phyloP scores from a whole-genome alignment of 2,888 invertebrate species.

The Drosophila glabriapex region DNA sequence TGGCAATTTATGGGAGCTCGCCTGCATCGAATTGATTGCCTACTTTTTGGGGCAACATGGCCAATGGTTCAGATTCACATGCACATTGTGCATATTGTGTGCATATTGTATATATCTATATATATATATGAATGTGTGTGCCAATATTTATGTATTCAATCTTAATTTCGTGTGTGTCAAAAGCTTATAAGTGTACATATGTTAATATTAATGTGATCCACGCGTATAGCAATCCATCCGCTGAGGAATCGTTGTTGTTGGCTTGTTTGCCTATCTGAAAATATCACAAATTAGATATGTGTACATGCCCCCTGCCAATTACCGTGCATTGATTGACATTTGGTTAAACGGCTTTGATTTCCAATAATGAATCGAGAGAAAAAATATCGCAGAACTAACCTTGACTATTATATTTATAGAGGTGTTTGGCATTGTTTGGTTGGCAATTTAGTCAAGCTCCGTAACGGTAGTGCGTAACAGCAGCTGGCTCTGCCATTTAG shows the following conservation, averaged over 20 bases:
- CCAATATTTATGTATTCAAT: constrained; percentile 4
- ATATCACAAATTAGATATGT: constrained; percentile 11
- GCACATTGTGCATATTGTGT: constrained; percentile 13
- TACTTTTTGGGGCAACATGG: constrained; percentile 36
- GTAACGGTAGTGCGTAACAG: constrained; percentile 18
- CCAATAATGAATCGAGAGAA: constrained; percentile 38
- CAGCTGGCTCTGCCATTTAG: constrained; percentile 37
- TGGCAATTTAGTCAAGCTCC: constrained; percentile 20
- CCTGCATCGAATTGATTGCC: constrained; percentile 47
- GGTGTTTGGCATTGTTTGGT: constrained; percentile 52
- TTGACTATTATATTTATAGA: constrained; percentile 66
- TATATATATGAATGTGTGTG: background rate
- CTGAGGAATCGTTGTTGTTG: background rate
- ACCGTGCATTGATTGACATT: constrained; percentile 25
- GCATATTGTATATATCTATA: constrained; percentile 4
- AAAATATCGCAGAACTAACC: constrained; percentile 41
- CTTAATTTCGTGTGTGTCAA: background rate
- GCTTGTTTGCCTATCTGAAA: background rate
- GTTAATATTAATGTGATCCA: background rate
- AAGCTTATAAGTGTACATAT: background rate
- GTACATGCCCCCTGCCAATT: background rate
- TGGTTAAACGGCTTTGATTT: constrained; percentile 28
- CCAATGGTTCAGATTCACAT: background rate
- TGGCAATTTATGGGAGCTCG: constrained; percentile 24
- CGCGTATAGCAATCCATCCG: background rate